These are phyloP conservation scores for Rhincodon typus DNA, from an alignment of 2,797 vertebrate species.

Conservation along the genomic window DNA sequence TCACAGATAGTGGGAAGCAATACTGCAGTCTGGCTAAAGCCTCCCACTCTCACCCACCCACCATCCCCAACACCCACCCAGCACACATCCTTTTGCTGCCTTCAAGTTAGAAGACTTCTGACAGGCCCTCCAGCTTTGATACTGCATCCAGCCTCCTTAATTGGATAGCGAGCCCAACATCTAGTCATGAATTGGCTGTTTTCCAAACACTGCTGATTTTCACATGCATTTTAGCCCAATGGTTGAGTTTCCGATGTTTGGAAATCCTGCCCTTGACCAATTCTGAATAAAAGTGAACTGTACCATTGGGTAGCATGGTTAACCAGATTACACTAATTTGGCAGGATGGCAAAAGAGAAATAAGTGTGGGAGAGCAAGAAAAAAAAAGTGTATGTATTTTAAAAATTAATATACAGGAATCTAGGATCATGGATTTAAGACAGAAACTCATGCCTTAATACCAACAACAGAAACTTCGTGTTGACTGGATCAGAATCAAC, in stretches of 20 bases:
- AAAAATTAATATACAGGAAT: not conserved
- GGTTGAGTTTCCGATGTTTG: not conserved
- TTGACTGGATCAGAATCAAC: not conserved
- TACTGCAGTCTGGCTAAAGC: not conserved
- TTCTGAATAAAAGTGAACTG: not conserved
- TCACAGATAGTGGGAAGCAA: not conserved
- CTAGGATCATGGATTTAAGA: not conserved
- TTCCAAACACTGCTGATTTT: not conserved
- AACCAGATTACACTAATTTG: not conserved
- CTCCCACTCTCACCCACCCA: too few species aligned
- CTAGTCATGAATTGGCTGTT: not conserved
- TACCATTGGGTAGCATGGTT: not conserved
- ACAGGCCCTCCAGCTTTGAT: not conserved
- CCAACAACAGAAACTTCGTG: not conserved
- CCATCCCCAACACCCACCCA: not conserved
- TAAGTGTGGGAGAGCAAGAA: not conserved
- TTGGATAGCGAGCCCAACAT: not conserved
- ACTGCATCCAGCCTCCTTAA: not conserved
- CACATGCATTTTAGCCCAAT: not conserved
- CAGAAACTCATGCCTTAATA: not conserved
- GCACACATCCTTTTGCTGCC: not conserved
- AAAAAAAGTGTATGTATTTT: not conserved
- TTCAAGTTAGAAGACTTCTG: not conserved
- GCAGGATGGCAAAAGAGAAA: not conserved
- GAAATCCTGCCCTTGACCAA: not conserved